These are phyloP conservation scores for Poeciliopsis infans DNA, from an alignment of 2,797 vertebrate species.

Conservation along the genomic window DNA sequence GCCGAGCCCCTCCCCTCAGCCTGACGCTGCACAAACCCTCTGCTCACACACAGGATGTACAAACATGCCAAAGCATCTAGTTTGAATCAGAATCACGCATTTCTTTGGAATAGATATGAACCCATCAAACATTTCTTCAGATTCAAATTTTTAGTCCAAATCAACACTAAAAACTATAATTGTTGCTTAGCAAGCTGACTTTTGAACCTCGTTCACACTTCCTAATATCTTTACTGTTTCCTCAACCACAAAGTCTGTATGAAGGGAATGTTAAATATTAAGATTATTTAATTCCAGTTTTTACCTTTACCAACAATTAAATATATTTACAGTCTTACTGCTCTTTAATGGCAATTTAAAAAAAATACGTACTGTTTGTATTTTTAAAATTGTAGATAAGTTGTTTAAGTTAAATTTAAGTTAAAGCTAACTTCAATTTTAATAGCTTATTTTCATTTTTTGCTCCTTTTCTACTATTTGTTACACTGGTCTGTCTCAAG, in stretches of 20 bases:
- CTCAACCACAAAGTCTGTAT: not conserved
- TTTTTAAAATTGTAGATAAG: not conserved
- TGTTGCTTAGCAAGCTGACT: not conserved
- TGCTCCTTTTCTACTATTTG: not conserved
- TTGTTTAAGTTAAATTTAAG: not conserved
- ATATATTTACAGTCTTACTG: not conserved
- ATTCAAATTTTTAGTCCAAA: not conserved
- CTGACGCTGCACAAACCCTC: slow-evolving; percentile 16
- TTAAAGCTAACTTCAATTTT: not conserved
- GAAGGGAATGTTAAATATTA: not conserved
- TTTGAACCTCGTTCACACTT: not conserved
- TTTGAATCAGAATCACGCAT: slow-evolving; percentile 7
- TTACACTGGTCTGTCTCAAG: not conserved
- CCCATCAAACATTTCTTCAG: not conserved
- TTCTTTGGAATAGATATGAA: not conserved
- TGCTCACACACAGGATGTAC: not conserved
- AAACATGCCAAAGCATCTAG: not conserved
- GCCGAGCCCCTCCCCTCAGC: not conserved
- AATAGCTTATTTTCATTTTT: not conserved
- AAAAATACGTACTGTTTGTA: too few species aligned
- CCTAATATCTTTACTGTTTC: not conserved
- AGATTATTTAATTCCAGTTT: not conserved
- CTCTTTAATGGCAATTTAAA: not conserved
- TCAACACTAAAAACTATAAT: not conserved
- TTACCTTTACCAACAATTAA: not conserved